Evolutionary conservation across 1,140 invertebrate genomes (phyloP).

Genomic region (Drosophila lini): DNA sequence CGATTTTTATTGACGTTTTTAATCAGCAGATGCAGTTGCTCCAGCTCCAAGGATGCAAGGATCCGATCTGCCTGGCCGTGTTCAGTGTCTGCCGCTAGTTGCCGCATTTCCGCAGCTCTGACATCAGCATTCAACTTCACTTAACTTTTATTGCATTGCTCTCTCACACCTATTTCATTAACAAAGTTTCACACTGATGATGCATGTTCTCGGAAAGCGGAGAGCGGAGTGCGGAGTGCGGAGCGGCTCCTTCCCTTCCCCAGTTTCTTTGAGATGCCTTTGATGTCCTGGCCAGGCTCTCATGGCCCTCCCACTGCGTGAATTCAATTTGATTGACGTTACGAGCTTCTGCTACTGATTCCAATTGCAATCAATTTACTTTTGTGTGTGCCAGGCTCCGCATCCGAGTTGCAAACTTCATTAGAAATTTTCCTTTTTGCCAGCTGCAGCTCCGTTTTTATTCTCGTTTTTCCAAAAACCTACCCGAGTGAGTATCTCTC

Average conservation of each 20-base stretch:
- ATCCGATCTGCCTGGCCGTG: neutral
- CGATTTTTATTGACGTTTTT: constrained; percentile 82
- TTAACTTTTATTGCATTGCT: constrained; percentile 79
- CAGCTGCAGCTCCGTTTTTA: constrained; percentile 49
- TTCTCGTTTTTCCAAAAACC: constrained; percentile 34
- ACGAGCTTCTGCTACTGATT: constrained; percentile 82
- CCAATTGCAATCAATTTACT: constrained; percentile 83
- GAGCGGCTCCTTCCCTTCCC: neutral
- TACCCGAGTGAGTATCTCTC: constrained; percentile 7
- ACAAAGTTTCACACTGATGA: constrained; percentile 82
- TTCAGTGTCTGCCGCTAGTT: constrained; percentile 4
- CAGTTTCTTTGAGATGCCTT: constrained; percentile 17
- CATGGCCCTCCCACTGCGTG: constrained; percentile 53
- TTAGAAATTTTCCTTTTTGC: constrained; percentile 74
- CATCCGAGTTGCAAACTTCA: constrained; percentile 81
- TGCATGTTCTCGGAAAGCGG: constrained; percentile 21
- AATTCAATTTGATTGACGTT: constrained; percentile 83
- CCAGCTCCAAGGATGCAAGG: neutral
- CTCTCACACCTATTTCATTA: constrained; percentile 76
- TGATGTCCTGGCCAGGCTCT: constrained; percentile 38
- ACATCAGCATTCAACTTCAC: constrained; percentile 68
- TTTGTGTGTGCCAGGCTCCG: constrained; percentile 65
- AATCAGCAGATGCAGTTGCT: constrained; percentile 68
- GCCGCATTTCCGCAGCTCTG: constrained; percentile 20
- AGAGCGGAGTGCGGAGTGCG: no score